Base-by-base conservation (phyloP, 2,113 vertebrate species). In the Microcebus murinus region DNA sequence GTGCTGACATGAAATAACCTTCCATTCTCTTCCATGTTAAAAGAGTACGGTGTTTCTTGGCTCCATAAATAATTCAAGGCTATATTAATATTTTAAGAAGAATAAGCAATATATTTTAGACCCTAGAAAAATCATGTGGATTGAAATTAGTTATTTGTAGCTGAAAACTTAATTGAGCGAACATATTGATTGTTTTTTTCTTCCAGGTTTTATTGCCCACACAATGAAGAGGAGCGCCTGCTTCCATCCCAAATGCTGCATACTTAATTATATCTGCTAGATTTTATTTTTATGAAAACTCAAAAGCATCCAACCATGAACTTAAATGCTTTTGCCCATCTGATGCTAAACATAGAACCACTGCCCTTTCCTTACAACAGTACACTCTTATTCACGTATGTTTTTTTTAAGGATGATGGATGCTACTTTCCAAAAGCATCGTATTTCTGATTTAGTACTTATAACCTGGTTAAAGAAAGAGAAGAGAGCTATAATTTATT, bases 51-150 rank as follows among this genome's bases (percentile, higher is more conserved):
- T 93, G 63, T 13, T 98, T 98, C 97, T 98, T 97, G 80, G 84
- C 89, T 96, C 94, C 84, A 98, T 98, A 98, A 98, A 99, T 98
- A 98, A 99, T 99, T 98, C 97, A 98, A 96, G 96, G 95, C 82
- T 70, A 95, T 71, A 98, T 98, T 98, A 98, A 99, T 99, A 99
- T 98, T 99, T 98, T 98, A 98, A 97, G 97, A 98, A 98, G 97
- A 98, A 98, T 98, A 98, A 98, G 98, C 98, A 98, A 97, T 98
- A 98, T 97, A 98, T 98, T 98, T 98, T 98, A 65, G 92, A 98
- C 87, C 88, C 84, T 87, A 84, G 92, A 91, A 97, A 96, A 96
- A 93, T 48, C 70, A 81, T 91, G 80, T 98, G 76, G 92, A 97
- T 71, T 93, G 84, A 98, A 98, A 99, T 98, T 98, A 98, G 98